Evolutionary conservation across 1,140 invertebrate species (phyloP).

Genomic region (Aporrectodea caliginosa): DNA sequence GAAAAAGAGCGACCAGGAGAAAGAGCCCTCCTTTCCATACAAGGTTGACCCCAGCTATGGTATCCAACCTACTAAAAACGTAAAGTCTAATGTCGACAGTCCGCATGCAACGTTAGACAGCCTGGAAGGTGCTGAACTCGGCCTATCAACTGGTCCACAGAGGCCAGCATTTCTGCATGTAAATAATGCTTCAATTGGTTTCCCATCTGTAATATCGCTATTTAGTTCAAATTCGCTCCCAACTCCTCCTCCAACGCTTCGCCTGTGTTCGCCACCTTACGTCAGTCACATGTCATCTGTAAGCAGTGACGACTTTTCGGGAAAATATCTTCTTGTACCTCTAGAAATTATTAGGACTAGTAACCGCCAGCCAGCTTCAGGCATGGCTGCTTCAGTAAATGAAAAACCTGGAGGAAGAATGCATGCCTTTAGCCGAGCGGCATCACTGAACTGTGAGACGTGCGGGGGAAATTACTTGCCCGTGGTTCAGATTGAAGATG

Average conservation of each 20-base stretch:
- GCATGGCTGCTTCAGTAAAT: neutral
- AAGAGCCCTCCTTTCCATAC: neutral
- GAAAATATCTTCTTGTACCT: slow-evolving; percentile 21
- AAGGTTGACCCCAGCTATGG: neutral
- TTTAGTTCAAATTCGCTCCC: slow-evolving; percentile 15
- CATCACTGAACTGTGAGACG: slow-evolving; percentile 19
- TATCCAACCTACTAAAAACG: neutral
- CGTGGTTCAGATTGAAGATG: slow-evolving; percentile 18
- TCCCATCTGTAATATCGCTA: slow-evolving; percentile 14
- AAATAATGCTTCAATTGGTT: slow-evolving; percentile 7
- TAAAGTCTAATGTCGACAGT: neutral
- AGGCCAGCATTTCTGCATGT: neutral
- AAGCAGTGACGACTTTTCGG: slow-evolving; percentile 21
- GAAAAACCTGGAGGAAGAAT: neutral
- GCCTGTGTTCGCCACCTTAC: neutral
- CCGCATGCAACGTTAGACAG: neutral
- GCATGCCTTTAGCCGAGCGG: slow-evolving; percentile 2
- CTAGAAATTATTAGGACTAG: slow-evolving; percentile 14
- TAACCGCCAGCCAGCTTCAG: neutral
- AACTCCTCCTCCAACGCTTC: slow-evolving; percentile 8
- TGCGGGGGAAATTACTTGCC: slow-evolving; percentile 19
- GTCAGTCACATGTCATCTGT: slow-evolving; percentile 13
- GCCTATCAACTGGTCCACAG: neutral
- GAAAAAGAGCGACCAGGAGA: neutral
- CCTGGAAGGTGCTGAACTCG: neutral